A percentile compares a stretch with the other conserved stretches of the same genome.
These are phyloP conservation scores for Erpornis zantholeuca DNA, from an alignment of 2,113 vertebrate genomes.

Conservation along the genomic window DNA sequence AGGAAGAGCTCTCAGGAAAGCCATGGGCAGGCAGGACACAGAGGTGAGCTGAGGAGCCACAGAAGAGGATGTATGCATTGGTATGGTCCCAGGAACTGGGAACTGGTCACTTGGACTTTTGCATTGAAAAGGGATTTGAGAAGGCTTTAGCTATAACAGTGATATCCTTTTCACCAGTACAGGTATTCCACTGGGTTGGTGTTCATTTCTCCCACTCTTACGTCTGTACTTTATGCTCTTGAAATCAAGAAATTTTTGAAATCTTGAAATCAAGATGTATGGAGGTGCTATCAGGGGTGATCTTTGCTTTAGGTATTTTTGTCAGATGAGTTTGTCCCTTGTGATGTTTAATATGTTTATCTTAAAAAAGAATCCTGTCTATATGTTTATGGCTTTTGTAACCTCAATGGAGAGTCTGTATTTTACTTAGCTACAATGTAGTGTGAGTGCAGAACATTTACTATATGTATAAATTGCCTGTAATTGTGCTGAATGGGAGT, in stretches of 20 bases:
- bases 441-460: neutral
- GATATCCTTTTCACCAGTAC: rapidly evolving
- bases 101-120: neutral
- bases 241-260: neutral
- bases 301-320: neutral
- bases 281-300: neutral
- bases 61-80: neutral
- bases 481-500: neutral
- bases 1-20: neutral
- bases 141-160: neutral
- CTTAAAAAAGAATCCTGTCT: neutral
- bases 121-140: neutral
- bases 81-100: neutral
- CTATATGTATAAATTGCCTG: neutral
- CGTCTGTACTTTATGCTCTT: neutral
- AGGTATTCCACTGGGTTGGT: neutral
- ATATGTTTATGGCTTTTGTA: neutral
- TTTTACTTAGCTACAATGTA: neutral
- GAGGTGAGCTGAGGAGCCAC: neutral
- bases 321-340: neutral
- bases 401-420: neutral
- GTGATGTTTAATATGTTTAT: neutral
- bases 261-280: neutral
- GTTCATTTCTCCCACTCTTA: neutral
- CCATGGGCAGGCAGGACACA: neutral